Percentiles rank a stretch among this genome's conserved stretches.
Conservation (phyloP, 2,113 vertebrate genomes). For the Stercorarius parasiticus region DNA sequence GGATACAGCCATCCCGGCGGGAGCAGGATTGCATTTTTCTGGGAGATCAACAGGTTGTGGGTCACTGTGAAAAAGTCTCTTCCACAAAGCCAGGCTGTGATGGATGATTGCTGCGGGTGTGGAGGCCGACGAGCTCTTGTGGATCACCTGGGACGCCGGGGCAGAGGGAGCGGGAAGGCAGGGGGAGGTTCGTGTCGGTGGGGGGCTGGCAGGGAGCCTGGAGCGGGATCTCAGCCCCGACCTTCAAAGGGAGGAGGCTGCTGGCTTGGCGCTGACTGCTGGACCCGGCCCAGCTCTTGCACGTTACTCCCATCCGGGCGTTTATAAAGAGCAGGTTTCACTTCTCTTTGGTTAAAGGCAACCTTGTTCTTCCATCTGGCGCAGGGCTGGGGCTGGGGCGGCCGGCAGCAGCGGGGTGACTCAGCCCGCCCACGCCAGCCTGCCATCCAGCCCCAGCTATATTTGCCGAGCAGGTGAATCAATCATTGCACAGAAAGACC, state of each 20-base stretch:
- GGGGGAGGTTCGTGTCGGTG: neutral
- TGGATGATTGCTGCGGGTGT: accelerated
- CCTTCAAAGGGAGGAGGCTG: neutral
- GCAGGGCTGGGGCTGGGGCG: neutral
- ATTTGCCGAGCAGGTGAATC: neutral
- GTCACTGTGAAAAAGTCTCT: neutral
- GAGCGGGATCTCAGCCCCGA: accelerated
- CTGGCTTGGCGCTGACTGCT: neutral
- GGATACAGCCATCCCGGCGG: accelerated
- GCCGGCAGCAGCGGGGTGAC: neutral
- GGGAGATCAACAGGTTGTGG: neutral
- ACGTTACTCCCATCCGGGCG: neutral
- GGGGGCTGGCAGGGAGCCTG: neutral
- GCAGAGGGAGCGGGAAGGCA: neutral
- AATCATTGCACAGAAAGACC: neutral
- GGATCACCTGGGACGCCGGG: neutral
- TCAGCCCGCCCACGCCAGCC: constrained; percentile 5
- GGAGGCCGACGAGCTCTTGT: accelerated
- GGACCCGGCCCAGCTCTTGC: neutral
- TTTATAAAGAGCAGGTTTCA: constrained; percentile 10
- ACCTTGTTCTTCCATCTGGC: neutral
- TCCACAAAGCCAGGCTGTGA: neutral
- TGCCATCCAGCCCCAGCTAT: neutral
- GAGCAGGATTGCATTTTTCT: neutral
- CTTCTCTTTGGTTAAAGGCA: neutral